Conservation (phyloP, 1,140 invertebrate species). For the Sycobia sp. region DNA sequence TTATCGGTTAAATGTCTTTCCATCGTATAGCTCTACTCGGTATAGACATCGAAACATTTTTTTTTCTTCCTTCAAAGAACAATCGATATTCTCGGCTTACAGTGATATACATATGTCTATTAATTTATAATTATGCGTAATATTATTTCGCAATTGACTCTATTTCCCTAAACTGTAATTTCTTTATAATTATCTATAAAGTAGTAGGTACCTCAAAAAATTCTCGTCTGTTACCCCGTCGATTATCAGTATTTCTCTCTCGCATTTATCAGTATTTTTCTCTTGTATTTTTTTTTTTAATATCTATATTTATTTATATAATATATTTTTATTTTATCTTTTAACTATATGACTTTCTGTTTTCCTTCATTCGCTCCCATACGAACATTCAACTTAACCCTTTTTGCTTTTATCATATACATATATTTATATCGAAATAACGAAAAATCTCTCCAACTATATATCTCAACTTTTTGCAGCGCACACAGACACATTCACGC, state of each 20-base stretch:
- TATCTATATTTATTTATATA: constrained; percentile 10
- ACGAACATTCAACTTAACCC: background rate
- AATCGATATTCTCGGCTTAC: constrained; percentile 24
- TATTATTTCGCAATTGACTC: constrained; percentile 55
- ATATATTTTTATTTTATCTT: constrained; percentile 5
- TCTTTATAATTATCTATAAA: constrained; percentile 34
- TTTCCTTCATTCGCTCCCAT: constrained; percentile 30
- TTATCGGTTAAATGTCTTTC: too few species aligned
- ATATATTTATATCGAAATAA: constrained; percentile 1
- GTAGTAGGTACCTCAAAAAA: constrained; percentile 41
- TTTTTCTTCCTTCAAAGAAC: constrained; percentile 16
- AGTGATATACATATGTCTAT: constrained; percentile 43
- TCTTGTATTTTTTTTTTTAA: constrained; percentile 5
- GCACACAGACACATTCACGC: too few species aligned
- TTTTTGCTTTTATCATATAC: too few species aligned
- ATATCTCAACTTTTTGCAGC: background rate
- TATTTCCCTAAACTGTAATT: constrained; percentile 35
- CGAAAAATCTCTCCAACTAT: background rate
- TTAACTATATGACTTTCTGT: constrained; percentile 9
- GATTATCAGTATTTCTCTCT: constrained; percentile 36
- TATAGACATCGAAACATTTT: constrained; percentile 21
- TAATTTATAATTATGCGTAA: constrained; percentile 41
- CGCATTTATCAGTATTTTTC: background rate
- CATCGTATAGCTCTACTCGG: background rate
- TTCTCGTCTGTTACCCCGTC: background rate